A percentile compares a stretch with the other conserved stretches of the same genome.
Evolutionary conservation across 2,797 vertebrate species (phyloP).

Genomic region (Amphiprion clarkii): DNA sequence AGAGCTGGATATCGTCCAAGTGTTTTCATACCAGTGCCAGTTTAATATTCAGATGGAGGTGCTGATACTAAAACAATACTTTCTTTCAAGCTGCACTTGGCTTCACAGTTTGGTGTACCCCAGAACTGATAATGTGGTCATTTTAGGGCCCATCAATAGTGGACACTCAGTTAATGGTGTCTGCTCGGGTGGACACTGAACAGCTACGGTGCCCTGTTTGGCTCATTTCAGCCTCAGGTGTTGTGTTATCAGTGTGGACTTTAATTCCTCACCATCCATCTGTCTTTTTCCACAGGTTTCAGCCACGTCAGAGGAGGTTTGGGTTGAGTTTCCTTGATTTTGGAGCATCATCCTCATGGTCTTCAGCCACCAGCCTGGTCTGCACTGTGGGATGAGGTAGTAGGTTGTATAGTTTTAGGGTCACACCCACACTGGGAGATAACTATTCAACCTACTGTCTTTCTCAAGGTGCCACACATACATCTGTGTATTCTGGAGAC

Average conservation of each 20-base stretch:
- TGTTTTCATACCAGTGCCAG: no score
- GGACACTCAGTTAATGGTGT: no score
- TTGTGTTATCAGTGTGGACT: background rate
- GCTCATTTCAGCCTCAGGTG: background rate
- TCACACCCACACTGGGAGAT: slow-evolving; percentile 99
- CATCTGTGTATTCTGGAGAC: slow-evolving; percentile 41
- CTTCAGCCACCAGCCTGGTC: slow-evolving; percentile 37
- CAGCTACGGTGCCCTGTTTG: no score
- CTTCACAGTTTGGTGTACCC: no score
- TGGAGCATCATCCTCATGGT: no score
- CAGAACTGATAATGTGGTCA: no score
- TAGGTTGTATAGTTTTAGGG: slow-evolving; percentile 99
- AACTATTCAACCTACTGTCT: slow-evolving; percentile 99
- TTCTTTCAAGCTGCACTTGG: no score
- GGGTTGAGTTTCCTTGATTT: background rate
- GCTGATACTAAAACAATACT: no score
- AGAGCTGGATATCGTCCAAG: no score
- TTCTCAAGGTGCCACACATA: slow-evolving; percentile 91
- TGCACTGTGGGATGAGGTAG: slow-evolving; percentile 98
- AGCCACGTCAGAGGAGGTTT: background rate
- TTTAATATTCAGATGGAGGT: no score
- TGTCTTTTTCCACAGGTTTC: background rate
- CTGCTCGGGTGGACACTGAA: no score
- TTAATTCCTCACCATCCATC: background rate
- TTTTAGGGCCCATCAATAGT: no score